Percentiles rank a stretch among this genome's conserved stretches.
Conservation (phyloP, 2,797 vertebrate species). For the Ceryle rudis region DNA sequence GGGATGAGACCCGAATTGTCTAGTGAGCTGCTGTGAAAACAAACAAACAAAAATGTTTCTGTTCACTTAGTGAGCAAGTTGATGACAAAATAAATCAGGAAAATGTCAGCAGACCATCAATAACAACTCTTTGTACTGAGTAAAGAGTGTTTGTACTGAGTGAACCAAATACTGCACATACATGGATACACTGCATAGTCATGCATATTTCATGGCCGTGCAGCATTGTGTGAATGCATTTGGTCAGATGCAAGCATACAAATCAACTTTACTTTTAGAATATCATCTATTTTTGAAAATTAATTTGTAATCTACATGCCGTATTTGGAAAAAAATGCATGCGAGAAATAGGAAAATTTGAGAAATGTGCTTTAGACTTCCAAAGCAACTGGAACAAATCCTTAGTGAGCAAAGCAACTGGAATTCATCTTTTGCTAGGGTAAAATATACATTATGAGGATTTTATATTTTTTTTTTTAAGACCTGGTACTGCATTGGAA, state of each 20-base stretch:
- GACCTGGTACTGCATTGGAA: background rate
- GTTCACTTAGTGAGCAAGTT: background rate
- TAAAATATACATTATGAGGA: background rate
- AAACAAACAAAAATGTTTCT: background rate
- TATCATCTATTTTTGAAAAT: background rate
- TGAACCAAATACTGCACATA: background rate
- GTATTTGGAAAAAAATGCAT: background rate
- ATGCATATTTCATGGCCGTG: accelerated
- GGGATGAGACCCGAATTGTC: background rate
- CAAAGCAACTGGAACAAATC: background rate
- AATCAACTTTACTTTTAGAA: background rate
- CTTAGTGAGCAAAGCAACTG: background rate
- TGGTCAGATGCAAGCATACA: accelerated
- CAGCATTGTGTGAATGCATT: background rate
- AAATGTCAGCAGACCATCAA: background rate
- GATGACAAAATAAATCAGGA: background rate
- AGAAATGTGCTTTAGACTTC: background rate
- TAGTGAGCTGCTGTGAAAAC: background rate
- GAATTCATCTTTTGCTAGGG: background rate
- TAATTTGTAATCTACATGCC: background rate
- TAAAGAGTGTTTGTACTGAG: constrained; percentile 33
- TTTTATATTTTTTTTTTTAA: background rate
- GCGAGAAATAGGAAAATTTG: background rate
- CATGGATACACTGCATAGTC: background rate
- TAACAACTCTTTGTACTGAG: background rate